These are phyloP conservation scores for Pteropus alecto DNA, from an alignment of 2,113 vertebrate species.

Conservation along the genomic window DNA sequence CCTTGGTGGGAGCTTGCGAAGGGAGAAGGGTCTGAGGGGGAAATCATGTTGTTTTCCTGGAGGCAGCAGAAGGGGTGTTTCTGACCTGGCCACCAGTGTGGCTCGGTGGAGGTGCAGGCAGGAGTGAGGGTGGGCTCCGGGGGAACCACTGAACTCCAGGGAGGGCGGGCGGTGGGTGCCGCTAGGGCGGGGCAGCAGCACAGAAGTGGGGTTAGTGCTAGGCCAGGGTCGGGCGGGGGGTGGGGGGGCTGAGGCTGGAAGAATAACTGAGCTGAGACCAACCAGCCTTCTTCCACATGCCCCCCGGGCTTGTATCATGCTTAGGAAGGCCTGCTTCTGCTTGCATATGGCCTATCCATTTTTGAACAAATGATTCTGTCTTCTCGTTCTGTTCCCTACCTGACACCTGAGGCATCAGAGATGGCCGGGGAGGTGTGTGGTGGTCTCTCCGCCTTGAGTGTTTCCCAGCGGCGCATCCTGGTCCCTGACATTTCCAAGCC, in stretches of 20 bases:
- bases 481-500: neutral
- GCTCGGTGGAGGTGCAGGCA: neutral
- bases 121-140: no score
- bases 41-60: neutral
- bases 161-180: neutral
- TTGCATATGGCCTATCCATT: neutral
- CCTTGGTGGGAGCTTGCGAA: neutral
- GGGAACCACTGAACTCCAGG: neutral
- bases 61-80: neutral
- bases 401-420: neutral
- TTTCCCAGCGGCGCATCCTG: neutral
- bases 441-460: neutral
- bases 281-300: neutral
- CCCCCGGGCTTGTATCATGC: neutral
- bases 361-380: neutral
- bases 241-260: neutral
- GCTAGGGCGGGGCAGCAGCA: neutral
- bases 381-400: neutral
- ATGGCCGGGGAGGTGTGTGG: fast-evolving
- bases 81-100: neutral
- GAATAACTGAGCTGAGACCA: neutral
- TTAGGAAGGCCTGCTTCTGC: neutral
- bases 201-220: no score
- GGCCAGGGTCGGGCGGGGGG: neutral
- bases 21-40: neutral